Evolutionary conservation across 2,888 invertebrate genomes (phyloP), one percentile per base, ranked within the genome.

Genomic region (Allolobophora icterica): DNA sequence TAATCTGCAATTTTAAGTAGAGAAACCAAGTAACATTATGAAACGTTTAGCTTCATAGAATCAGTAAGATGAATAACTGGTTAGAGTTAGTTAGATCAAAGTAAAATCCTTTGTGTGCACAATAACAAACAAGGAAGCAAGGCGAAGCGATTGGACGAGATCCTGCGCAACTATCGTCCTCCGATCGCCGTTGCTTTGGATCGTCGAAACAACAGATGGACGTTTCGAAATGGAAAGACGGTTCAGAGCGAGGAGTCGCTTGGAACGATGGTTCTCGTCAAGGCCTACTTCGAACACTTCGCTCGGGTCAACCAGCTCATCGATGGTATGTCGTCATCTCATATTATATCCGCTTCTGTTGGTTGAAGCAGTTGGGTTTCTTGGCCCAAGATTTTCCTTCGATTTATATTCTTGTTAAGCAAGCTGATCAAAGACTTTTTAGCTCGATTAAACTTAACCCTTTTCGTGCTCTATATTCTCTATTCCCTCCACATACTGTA

Each of bases 261-360:
- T 38, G 87, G 87, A 35, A 87, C 87, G 0, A 34, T 87, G 35
- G 34, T 87, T 24, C 87, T 87, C 1, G 13, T 87, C 87, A 87
- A 87, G 87, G 87, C 87, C 15, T 87, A 87, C 87, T 87, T 87
- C 87, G 87, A 87, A 87, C 87, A 87, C 87, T 87, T 87, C 38
- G 87, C 87, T 19, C 87, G 87, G 87, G 87, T 38, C 87, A 87
- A 87, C 87, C 87, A 87, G 24, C 87, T 87, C 35, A 87, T 87
- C 87, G 38, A 87, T 19, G 87, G 87, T 87, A 34, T 0, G 87
- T 17, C 87, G 30, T 38, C 21, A 35, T 19, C 87, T 38, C 33
- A 35, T 4, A 33, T 35, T 33, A 83, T 13, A 40, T 40, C 40
- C 19, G 19, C 24, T 24, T 52, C 52, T 52, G 19, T 17, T 11